phyloP scores from a whole-genome alignment of 2,888 invertebrate genomes.

The Sinodicranocentrus sp. region DNA sequence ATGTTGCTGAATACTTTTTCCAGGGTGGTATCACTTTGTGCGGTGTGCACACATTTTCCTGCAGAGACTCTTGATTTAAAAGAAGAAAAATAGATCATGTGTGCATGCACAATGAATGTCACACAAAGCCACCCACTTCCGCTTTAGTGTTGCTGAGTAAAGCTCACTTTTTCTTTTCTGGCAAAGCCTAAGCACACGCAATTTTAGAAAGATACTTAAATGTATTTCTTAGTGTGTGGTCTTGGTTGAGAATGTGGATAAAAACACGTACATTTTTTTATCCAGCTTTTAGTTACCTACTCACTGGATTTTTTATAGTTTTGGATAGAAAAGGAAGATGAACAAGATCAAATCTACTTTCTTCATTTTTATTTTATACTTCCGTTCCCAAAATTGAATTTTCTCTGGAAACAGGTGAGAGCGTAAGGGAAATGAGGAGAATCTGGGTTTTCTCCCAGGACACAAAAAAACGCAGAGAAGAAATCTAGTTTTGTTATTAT shows the following conservation, averaged over 20 bases:
- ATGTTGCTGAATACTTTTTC: background rate
- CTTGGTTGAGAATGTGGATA: background rate
- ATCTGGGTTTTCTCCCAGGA: background rate
- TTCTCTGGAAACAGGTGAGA: background rate
- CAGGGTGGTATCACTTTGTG: background rate
- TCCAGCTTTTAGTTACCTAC: background rate
- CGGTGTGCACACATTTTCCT: background rate
- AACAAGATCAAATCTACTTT: slow-evolving; percentile 1
- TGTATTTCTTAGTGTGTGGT: no score
- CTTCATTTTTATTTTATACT: background rate
- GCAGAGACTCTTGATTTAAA: background rate
- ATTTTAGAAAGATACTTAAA: no score
- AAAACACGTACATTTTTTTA: background rate
- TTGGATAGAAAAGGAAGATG: background rate
- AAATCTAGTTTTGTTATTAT: slow-evolving; percentile 4
- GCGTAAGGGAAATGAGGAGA: background rate
- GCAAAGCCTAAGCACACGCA: no score
- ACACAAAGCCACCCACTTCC: no score
- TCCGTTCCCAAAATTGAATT: slow-evolving; percentile 31
- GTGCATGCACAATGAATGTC: no score
- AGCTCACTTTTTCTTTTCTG: no score
- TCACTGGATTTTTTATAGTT: no score
- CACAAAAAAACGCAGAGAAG: background rate
- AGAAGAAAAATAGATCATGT: no score
- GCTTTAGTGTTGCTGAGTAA: no score